These are phyloP conservation scores for Aspidapion aeneum DNA, from an alignment of 2,888 invertebrate species.

Conservation along the genomic window DNA sequence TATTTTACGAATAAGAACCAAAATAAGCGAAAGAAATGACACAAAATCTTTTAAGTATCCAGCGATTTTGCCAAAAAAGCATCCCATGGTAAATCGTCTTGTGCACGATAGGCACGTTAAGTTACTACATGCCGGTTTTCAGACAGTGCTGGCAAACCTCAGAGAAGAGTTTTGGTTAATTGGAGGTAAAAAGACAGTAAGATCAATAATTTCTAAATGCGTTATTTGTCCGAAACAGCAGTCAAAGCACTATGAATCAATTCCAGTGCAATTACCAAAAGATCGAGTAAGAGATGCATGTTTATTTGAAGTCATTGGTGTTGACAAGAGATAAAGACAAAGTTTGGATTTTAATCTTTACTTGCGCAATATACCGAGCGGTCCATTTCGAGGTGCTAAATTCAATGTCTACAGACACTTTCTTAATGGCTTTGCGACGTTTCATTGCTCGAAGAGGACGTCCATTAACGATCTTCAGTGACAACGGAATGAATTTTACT, in stretches of 20 bases:
- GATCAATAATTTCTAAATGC: conserved; percentile 15
- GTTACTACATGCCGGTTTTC: conserved; percentile 9
- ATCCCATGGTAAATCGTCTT: background rate
- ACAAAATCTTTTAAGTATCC: background rate
- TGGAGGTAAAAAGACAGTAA: conserved; percentile 20
- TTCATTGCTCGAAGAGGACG: background rate
- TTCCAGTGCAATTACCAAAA: conserved; percentile 29
- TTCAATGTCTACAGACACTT: background rate
- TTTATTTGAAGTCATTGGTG: background rate
- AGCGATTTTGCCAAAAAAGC: background rate
- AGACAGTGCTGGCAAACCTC: conserved; percentile 15
- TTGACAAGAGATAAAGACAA: background rate
- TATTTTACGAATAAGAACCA: background rate
- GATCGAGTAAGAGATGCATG: conserved; percentile 25
- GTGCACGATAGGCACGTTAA: conserved; percentile 2
- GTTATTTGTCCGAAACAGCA: conserved; percentile 22
- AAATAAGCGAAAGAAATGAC: background rate
- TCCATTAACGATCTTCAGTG: too few species aligned
- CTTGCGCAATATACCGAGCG: conserved; percentile 1
- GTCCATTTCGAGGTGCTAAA: background rate
- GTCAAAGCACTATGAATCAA: conserved; percentile 21
- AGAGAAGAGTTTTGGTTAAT: conserved; percentile 26
- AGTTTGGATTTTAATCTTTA: background rate
- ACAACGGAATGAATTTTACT: too few species aligned
- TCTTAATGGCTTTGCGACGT: background rate